These are phyloP conservation scores for Melanerpes formicivorus DNA, from an alignment of 2,113 vertebrate species.

Conservation along the genomic window DNA sequence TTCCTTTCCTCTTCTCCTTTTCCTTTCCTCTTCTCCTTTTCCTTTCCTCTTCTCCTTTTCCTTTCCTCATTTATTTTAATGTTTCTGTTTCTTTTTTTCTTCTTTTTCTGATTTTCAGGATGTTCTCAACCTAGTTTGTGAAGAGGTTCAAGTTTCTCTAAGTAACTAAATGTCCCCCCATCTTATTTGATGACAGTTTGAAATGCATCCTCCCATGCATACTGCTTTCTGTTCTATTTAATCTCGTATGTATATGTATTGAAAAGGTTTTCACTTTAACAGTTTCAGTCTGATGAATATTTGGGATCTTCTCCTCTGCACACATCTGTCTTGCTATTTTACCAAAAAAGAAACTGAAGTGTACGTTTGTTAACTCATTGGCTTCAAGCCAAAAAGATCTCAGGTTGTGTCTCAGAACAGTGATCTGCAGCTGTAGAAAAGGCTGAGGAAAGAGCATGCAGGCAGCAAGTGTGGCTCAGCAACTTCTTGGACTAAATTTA, in stretches of 20 bases:
- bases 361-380: neutral
- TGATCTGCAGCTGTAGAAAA: neutral
- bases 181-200: neutral
- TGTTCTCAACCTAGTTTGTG: neutral
- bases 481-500: neutral
- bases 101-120: neutral
- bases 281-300: neutral
- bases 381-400: neutral
- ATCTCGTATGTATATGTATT: neutral
- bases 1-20: neutral
- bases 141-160: conserved; percentile 4
- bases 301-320: neutral
- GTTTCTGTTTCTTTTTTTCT: no score
- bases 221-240: neutral
- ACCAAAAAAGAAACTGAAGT: neutral
- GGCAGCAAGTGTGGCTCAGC: neutral
- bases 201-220: neutral
- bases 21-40: neutral
- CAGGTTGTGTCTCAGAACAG: neutral
- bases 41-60: neutral
- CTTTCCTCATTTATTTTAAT: no score
- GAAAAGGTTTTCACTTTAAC: neutral
- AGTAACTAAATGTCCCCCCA: neutral
- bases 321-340: neutral
- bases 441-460: neutral